A percentile compares a stretch with the other conserved stretches of the same genome.
These are phyloP conservation scores for Polyommatus icarus DNA, from an alignment of 2,888 invertebrate genomes.

Conservation along the genomic window DNA sequence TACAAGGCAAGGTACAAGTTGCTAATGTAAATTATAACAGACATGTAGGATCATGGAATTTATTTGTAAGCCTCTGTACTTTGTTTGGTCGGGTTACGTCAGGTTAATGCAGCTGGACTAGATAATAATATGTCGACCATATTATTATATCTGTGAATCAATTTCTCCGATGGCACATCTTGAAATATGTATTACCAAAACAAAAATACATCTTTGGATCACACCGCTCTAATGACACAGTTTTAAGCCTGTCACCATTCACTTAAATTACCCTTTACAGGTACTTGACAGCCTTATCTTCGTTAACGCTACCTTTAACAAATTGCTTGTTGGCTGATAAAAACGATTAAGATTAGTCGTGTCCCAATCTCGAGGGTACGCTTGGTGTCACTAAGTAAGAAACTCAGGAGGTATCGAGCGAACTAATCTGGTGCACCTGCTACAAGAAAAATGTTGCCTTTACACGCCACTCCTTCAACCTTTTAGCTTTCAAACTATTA, in stretches of 20 bases:
- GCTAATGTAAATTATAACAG: too few relatives aligned
- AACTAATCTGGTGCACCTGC: constrained; percentile 52
- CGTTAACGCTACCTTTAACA: neutral
- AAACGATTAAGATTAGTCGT: neutral
- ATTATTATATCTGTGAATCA: too few relatives aligned
- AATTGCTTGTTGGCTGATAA: neutral
- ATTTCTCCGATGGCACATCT: too few relatives aligned
- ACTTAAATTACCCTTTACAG: neutral
- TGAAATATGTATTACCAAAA: too few relatives aligned
- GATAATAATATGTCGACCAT: too few relatives aligned
- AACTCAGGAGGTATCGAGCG: constrained; percentile 51
- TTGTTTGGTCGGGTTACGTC: too few relatives aligned
- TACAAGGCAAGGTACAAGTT: too few relatives aligned
- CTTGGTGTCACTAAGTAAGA: constrained; percentile 40
- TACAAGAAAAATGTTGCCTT: constrained; percentile 50
- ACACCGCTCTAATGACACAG: neutral
- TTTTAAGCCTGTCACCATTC: neutral
- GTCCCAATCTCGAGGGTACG: constrained; percentile 29
- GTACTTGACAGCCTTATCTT: neutral
- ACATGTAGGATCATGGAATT: too few relatives aligned
- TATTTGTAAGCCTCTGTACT: too few relatives aligned
- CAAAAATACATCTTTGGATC: neutral
- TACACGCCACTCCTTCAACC: constrained; percentile 43
- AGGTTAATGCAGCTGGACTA: too few relatives aligned
- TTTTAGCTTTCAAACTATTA: constrained; percentile 44